A percentile compares a stretch with the other conserved stretches of the same genome.
Conservation (phyloP, 2,888 invertebrate species). For the Drosophila robusta region DNA sequence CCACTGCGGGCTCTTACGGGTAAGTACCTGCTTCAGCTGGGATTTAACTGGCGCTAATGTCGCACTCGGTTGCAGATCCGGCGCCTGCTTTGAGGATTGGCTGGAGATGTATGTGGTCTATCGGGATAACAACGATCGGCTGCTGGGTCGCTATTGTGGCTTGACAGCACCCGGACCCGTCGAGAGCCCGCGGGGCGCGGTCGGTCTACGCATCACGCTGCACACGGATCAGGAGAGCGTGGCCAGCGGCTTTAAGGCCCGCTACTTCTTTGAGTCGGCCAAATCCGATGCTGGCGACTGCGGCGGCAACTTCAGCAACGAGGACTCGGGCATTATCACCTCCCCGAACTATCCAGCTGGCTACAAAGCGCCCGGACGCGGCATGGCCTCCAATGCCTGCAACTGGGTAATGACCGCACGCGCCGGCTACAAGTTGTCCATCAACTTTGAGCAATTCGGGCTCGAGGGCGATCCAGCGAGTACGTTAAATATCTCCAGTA, state of each 20-base stretch:
- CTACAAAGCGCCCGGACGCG: slow-evolving; percentile 93
- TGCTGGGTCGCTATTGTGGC: slow-evolving; percentile 96
- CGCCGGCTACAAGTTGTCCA: slow-evolving; percentile 93
- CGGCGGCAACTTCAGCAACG: slow-evolving; percentile 94
- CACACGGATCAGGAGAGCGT: slow-evolving; percentile 95
- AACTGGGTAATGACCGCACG: slow-evolving; percentile 98
- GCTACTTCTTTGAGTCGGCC: slow-evolving; percentile 96
- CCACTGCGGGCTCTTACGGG: slow-evolving; percentile 91
- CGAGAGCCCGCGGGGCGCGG: slow-evolving; percentile 95
- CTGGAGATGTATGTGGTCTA: slow-evolving; percentile 96
- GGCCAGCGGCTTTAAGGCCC: slow-evolving; percentile 97
- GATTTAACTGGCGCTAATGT: too few relatives aligned
- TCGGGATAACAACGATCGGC: slow-evolving; percentile 91
- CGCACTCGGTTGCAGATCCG: slow-evolving; percentile 86
- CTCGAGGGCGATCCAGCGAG: slow-evolving; percentile 96
- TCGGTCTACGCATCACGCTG: slow-evolving; percentile 94
- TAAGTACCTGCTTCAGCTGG: slow-evolving; percentile 81
- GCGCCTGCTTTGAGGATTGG: slow-evolving; percentile 96
- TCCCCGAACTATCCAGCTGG: slow-evolving; percentile 96
- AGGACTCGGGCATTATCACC: slow-evolving; percentile 92
- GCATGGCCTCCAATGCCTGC: slow-evolving; percentile 94
- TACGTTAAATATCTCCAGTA: slow-evolving; percentile 83
- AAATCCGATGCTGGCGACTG: slow-evolving; percentile 96
- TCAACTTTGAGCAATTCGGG: slow-evolving; percentile 96
- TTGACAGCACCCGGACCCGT: slow-evolving; percentile 97